Percentiles rank a stretch among this genome's conserved stretches.
Evolutionary conservation across 2,797 vertebrate genomes (phyloP).

Genomic region (Sternarchorhynchus goeldii): DNA sequence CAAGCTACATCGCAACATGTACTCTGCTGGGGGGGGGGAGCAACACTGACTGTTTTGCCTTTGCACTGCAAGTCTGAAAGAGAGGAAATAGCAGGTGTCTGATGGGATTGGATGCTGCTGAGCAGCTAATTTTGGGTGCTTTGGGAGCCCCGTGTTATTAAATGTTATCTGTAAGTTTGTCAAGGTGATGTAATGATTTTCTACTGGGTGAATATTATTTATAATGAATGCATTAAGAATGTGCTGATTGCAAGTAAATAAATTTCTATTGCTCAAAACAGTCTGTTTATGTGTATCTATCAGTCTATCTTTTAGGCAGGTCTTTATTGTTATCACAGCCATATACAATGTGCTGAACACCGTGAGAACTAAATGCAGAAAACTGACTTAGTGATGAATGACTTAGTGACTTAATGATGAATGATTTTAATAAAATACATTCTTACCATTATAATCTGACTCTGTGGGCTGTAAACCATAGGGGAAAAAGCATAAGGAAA

Average conservation of each 20-base stretch:
- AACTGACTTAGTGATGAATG: no score
- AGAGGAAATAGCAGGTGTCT: constrained; percentile 25
- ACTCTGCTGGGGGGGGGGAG: constrained; percentile 3
- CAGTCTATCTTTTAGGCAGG: neutral
- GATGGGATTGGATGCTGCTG: constrained; percentile 41
- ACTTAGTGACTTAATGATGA: no score
- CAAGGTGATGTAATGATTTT: constrained; percentile 51
- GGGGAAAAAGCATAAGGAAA: no score
- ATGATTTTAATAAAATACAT: no score
- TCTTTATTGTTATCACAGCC: no score
- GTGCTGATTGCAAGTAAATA: constrained; percentile 47
- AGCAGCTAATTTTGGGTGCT: constrained; percentile 35
- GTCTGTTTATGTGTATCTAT: neutral
- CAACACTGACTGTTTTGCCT: constrained; percentile 35
- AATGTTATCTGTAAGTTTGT: constrained; percentile 46
- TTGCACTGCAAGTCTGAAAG: constrained; percentile 40
- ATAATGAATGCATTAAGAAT: constrained; percentile 50
- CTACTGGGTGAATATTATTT: constrained; percentile 48
- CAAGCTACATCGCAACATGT: neutral
- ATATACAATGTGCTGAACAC: no score
- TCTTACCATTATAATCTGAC: no score
- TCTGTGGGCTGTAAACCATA: no score
- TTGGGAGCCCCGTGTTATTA: constrained; percentile 10
- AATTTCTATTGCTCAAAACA: constrained; percentile 38
- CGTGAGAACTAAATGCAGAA: no score